Conservation (phyloP, 1,140 invertebrate genomes). For the Archivesica marissinica region DNA sequence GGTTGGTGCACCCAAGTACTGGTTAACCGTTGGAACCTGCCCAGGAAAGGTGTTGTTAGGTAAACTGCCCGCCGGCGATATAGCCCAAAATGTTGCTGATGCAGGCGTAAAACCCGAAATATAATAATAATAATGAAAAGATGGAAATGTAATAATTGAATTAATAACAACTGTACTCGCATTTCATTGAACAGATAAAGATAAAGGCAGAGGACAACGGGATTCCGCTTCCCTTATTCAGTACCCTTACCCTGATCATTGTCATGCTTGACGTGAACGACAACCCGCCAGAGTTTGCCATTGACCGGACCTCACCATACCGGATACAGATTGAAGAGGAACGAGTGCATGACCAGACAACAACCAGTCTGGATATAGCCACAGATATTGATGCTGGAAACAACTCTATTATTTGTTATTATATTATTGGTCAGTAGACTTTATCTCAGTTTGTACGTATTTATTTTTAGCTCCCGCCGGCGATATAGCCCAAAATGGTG, state of each 20-base stretch:
- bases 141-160: no score
- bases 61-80: no score
- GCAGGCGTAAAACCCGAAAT: no score
- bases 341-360: slow-evolving; percentile 54
- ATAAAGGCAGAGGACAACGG: slow-evolving; percentile 72
- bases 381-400: slow-evolving; percentile 70
- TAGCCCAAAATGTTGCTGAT: no score
- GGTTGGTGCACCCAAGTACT: no score
- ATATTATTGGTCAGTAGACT: slow-evolving; percentile 69
- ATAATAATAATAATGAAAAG: no score
- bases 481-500: no score
- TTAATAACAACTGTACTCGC: no score
- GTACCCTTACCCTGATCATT: slow-evolving; percentile 65
- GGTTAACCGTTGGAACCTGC: no score
- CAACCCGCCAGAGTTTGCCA: slow-evolving; percentile 68
- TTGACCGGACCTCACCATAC: slow-evolving; percentile 7
- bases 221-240: slow-evolving; percentile 49
- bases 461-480: no score
- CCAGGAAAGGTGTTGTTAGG: no score
- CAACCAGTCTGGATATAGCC: slow-evolving; percentile 68
- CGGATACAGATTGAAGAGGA: slow-evolving; percentile 66
- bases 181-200: slow-evolving; percentile 62
- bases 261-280: slow-evolving; percentile 71
- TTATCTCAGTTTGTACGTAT: no score
- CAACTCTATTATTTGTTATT: slow-evolving; percentile 74